Evolutionary conservation across 2,113 vertebrate genomes (phyloP), one percentile per base, ranked within the genome.

Genomic region (Cromileptes altivelis): DNA sequence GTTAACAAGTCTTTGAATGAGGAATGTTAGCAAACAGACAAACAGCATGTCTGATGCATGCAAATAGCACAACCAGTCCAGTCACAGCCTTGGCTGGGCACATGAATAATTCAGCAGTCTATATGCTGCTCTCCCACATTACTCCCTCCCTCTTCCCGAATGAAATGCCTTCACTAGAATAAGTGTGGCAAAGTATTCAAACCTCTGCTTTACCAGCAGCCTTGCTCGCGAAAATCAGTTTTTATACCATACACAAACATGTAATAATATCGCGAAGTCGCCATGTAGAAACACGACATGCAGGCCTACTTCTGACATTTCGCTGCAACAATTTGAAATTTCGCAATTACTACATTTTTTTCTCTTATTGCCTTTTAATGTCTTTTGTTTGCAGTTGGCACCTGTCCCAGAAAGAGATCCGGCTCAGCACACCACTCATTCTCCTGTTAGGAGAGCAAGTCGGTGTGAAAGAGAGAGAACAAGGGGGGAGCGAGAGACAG

Each of bases 11-110:
- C 97, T 96, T 86, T 97, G 95, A 97, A 97, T 97, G 95, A 97
- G 95, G 96, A 97, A 97, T 97, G 97, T 97, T 94, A 95, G 95
- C 95, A 97, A 97, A 97, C 96, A 97, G 95, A 96, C 96, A 96
- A 96, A 96, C 95, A 94, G 95, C 95, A 94, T 96, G 96, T 96
- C 95, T 95, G 95, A 89, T 96, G 96, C 95, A 96, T 97, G 96
- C 95, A 97, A 97, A 97, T 96, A 91, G 86, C 93, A 86, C 91
- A 91, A 88, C 86, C 90, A 94, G 94, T 96, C 92, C 93, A 91
- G 94, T 95, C 95, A 92, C 94, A 95, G 95, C 86, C 88, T 95
- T 93, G 88, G 90, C 90, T 73, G 73, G 91, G 93, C 93, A 93
- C 93, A 96, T 97, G 96, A 97, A 97, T 97, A 95, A 97, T 97